Conservation (phyloP, 2,797 vertebrate genomes). For the Catostomus latipinnis region DNA sequence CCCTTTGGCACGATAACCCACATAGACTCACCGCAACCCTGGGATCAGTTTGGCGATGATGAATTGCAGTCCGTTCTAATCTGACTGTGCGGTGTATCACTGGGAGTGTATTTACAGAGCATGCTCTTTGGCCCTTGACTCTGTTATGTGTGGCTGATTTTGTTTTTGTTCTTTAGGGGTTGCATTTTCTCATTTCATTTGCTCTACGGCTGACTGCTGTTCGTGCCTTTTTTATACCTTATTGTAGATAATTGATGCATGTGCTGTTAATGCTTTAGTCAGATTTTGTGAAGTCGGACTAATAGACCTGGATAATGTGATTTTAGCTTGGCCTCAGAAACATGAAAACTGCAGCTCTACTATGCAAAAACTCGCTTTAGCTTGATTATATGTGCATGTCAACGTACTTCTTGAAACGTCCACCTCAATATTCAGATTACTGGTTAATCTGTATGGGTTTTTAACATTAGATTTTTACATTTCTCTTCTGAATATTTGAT, state of each 20-base stretch:
- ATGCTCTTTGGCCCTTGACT: slow-evolving; percentile 38
- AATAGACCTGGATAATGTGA: too few species aligned
- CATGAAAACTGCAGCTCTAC: too few species aligned
- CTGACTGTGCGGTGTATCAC: slow-evolving; percentile 9
- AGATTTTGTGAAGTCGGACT: too few species aligned
- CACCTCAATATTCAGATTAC: too few species aligned
- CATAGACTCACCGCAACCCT: slow-evolving; percentile 13
- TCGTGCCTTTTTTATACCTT: not conserved
- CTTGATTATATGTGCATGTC: too few species aligned
- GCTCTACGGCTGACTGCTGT: not conserved
- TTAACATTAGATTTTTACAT: too few species aligned
- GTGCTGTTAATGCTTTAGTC: too few species aligned
- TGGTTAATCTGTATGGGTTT: too few species aligned
- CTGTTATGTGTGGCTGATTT: slow-evolving; percentile 26
- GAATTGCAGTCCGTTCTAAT: slow-evolving; percentile 33
- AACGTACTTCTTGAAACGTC: too few species aligned
- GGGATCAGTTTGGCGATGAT: not conserved
- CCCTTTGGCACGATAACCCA: slow-evolving; percentile 18
- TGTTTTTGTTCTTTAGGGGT: slow-evolving; percentile 22
- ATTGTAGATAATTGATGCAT: slow-evolving; percentile 20
- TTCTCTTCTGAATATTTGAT: too few species aligned
- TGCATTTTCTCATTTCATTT: slow-evolving; percentile 21
- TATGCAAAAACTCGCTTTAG: too few species aligned
- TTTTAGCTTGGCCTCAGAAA: too few species aligned
- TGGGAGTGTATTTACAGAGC: slow-evolving; percentile 46